Conservation (phyloP, 2,797 vertebrate species). For the Sebastes matsubarae region DNA sequence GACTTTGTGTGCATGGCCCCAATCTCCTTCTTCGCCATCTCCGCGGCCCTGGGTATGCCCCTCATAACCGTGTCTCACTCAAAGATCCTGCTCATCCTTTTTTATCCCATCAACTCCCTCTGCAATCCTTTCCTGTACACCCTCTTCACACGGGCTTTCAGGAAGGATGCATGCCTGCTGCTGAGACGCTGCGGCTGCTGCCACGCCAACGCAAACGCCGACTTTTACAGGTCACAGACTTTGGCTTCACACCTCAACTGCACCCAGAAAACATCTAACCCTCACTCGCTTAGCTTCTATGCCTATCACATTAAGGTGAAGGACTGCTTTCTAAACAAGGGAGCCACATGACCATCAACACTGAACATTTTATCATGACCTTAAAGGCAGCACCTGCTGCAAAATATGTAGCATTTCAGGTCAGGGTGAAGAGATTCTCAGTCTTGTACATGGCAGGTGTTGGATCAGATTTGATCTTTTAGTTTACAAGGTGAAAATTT, state of each 20-base stretch:
- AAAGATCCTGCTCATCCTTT: constrained; percentile 92
- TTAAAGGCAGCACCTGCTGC: background rate
- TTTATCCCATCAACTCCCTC: constrained; percentile 94
- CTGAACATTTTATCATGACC: background rate
- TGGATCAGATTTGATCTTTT: constrained; percentile 9
- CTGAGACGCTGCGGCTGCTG: constrained; percentile 87
- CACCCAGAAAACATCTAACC: constrained; percentile 38
- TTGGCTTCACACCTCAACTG: constrained; percentile 77
- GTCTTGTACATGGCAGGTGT: background rate
- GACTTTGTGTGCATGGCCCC: constrained; percentile 95
- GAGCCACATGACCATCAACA: constrained; percentile 62
- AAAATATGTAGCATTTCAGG: constrained; percentile 23
- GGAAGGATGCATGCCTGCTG: constrained; percentile 86
- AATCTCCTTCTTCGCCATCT: constrained; percentile 96
- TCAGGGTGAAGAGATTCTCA: constrained; percentile 11
- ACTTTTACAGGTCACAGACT: constrained; percentile 84
- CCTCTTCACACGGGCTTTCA: constrained; percentile 92
- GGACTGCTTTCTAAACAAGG: constrained; percentile 76
- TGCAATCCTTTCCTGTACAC: constrained; percentile 95
- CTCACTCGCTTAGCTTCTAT: constrained; percentile 64
- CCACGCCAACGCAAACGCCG: constrained; percentile 60
- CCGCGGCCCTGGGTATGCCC: constrained; percentile 89
- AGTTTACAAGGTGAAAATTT: constrained; percentile 24
- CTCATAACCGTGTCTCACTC: constrained; percentile 95
- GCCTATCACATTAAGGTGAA: constrained; percentile 78